phyloP scores from a whole-genome alignment of 2,113 vertebrate species.

The Centropus unirufus region DNA sequence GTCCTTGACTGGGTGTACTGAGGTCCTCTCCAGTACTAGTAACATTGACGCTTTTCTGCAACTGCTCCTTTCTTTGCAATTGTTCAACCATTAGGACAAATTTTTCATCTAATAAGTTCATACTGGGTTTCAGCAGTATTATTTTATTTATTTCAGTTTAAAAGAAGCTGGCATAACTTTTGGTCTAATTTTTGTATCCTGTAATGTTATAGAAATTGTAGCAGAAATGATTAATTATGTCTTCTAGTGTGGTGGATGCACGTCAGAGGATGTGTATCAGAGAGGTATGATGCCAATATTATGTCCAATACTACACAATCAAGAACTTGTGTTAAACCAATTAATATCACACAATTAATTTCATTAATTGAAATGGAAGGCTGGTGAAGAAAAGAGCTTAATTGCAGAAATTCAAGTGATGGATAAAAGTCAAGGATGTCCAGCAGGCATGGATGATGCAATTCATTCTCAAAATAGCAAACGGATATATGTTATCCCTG shows the following conservation, averaged over 20 bases:
- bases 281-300: background rate
- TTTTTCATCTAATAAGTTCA: background rate
- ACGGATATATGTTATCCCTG: background rate
- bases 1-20: background rate
- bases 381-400: background rate
- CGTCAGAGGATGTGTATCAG: background rate
- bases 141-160: background rate
- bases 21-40: background rate
- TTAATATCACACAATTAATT: background rate
- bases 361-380: background rate
- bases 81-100: background rate
- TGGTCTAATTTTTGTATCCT: background rate
- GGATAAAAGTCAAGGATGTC: background rate
- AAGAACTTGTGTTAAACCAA: background rate
- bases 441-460: background rate
- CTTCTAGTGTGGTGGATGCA: background rate
- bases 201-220: background rate
- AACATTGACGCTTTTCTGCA: background rate
- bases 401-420: background rate
- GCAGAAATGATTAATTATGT: background rate
- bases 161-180: background rate
- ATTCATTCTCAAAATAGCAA: background rate
- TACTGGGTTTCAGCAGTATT: background rate
- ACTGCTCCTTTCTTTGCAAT: background rate
- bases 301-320: no score